A percentile compares a stretch with the other conserved stretches of the same genome.
Evolutionary conservation across 2,888 invertebrate genomes (phyloP).

Genomic region (Operophtera brumata): DNA sequence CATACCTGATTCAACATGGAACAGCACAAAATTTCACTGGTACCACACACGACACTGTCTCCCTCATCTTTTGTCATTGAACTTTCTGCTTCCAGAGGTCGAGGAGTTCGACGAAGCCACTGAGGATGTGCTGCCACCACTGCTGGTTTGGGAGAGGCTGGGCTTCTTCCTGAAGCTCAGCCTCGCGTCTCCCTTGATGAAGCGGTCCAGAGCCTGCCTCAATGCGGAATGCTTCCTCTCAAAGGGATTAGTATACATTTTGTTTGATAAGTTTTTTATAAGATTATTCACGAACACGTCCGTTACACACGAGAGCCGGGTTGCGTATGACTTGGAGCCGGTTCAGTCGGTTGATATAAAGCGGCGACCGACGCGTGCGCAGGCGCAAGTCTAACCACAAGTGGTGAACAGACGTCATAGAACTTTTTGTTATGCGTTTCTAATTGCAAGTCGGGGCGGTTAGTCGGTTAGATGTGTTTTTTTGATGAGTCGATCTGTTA

Average conservation of each 20-base stretch:
- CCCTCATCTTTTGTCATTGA: conserved; percentile 62
- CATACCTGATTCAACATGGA: conserved; percentile 59
- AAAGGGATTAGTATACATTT: conserved; percentile 86
- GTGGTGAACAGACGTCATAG: conserved; percentile 41
- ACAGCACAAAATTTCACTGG: conserved; percentile 53
- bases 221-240: conserved; percentile 85
- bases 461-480: background rate
- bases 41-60: conserved; percentile 50
- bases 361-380: conserved; percentile 37
- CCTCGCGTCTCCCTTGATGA: conserved; percentile 75
- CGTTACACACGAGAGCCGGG: conserved; percentile 39
- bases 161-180: conserved; percentile 66
- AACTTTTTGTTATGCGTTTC: conserved; percentile 43
- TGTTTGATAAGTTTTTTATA: conserved; percentile 29
- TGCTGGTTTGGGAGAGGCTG: conserved; percentile 48
- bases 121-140: conserved; percentile 58
- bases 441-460: conserved; percentile 29
- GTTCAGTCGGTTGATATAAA: conserved; percentile 54
- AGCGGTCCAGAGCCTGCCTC: conserved; percentile 83
- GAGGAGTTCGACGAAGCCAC: conserved; percentile 52
- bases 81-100: conserved; percentile 39
- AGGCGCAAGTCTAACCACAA: conserved; percentile 51
- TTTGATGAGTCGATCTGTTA: conserved; percentile 4
- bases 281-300: conserved; percentile 42
- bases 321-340: conserved; percentile 42